phyloP scores from a whole-genome alignment of 1,140 invertebrate species.

The Eriosoma lanigerum region DNA sequence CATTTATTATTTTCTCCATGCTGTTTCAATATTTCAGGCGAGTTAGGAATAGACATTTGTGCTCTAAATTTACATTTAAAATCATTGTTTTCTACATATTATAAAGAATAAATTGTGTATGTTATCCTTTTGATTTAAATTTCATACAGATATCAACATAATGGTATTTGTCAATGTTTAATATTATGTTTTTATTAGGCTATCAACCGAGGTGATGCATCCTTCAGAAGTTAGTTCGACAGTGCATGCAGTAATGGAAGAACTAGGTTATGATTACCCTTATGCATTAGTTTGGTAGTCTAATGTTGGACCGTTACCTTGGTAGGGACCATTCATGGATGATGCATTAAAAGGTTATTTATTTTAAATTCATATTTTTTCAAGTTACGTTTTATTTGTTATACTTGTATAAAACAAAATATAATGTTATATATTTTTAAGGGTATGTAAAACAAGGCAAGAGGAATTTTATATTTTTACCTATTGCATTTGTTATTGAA shows the following conservation, averaged over 20 bases:
- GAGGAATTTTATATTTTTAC: conserved; percentile 88
- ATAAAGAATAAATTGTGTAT: too few relatives aligned
- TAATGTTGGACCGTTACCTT: conserved; percentile 92
- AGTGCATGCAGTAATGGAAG: conserved; percentile 85
- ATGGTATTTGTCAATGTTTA: too few relatives aligned
- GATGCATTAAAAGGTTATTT: conserved; percentile 84
- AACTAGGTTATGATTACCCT: conserved; percentile 76
- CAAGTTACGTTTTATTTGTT: neutral
- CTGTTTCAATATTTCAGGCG: too few relatives aligned
- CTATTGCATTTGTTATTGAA: conserved; percentile 96
- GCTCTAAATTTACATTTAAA: too few relatives aligned
- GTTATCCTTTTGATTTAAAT: too few relatives aligned
- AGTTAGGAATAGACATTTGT: too few relatives aligned
- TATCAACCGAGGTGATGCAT: conserved; percentile 86
- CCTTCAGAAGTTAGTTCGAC: conserved; percentile 91
- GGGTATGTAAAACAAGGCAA: conserved; percentile 80
- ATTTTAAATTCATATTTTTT: conserved; percentile 24
- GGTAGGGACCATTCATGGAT: conserved; percentile 92
- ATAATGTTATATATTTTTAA: conserved; percentile 56
- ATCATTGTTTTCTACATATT: too few relatives aligned
- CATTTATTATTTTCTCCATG: too few relatives aligned
- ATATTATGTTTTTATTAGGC: too few relatives aligned
- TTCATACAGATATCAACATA: too few relatives aligned
- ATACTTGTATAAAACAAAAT: neutral
- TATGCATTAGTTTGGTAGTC: conserved; percentile 96